Evolutionary conservation across 2,888 invertebrate species (phyloP).

Genomic region (Cantharis flavilabris): DNA sequence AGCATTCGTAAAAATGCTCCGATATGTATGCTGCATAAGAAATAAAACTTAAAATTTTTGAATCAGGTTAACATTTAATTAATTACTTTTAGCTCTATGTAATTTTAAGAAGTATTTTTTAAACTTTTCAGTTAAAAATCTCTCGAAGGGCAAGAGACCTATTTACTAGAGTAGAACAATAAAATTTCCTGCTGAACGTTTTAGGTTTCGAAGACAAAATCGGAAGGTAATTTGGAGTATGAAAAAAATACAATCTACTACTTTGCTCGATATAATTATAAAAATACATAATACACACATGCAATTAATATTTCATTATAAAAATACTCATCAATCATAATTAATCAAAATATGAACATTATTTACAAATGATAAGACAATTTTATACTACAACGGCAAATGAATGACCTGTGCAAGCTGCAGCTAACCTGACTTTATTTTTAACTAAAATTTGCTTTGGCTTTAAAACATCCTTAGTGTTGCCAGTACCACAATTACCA

Average conservation of each 20-base stretch:
- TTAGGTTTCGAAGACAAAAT: not conserved
- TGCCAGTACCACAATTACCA: constrained; percentile 78
- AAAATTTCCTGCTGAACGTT: not conserved
- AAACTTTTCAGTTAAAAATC: too few relatives aligned
- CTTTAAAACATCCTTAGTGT: constrained; percentile 53
- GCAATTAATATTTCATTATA: constrained; percentile 48
- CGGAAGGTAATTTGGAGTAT: not conserved
- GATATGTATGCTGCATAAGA: too few relatives aligned
- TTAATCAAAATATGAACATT: constrained; percentile 26
- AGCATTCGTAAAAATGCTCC: too few relatives aligned
- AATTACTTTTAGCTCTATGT: too few relatives aligned
- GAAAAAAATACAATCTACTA: not conserved
- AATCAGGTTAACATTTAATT: too few relatives aligned
- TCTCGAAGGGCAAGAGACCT: too few relatives aligned
- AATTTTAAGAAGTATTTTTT: too few relatives aligned
- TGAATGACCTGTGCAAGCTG: constrained; percentile 60
- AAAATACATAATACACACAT: constrained; percentile 53
- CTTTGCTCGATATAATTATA: constrained; percentile 48
- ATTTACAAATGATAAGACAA: constrained; percentile 31
- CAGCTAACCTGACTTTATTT: constrained; percentile 43
- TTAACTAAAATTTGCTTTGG: constrained; percentile 52
- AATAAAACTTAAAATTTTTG: too few relatives aligned
- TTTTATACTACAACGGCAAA: constrained; percentile 57
- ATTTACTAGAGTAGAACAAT: too few relatives aligned
- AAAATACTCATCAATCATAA: constrained; percentile 48